These are phyloP conservation scores for Agonopterix alstromeriana DNA, from an alignment of 2,888 invertebrate species.

Conservation along the genomic window DNA sequence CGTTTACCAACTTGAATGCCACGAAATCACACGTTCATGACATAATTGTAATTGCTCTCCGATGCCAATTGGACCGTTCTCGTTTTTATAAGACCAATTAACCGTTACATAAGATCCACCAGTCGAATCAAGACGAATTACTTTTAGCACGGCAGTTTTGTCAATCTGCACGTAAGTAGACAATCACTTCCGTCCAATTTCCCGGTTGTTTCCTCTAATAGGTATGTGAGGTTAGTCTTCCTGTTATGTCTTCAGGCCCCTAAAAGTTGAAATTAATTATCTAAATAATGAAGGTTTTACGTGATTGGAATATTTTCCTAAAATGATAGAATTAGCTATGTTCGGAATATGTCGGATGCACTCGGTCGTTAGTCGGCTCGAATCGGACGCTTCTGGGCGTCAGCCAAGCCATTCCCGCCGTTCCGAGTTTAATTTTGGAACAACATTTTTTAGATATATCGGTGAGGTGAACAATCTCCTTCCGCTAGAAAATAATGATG, in stretches of 20 bases:
- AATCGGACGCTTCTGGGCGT: slow-evolving; percentile 58
- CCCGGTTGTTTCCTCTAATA: slow-evolving; percentile 34
- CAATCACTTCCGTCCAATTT: slow-evolving; percentile 53
- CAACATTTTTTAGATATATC: slow-evolving; percentile 56
- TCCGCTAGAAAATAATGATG: slow-evolving; percentile 27
- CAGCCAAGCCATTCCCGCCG: slow-evolving; percentile 67
- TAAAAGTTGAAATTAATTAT: not conserved
- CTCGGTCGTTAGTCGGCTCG: slow-evolving; percentile 43
- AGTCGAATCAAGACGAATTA: slow-evolving; percentile 19
- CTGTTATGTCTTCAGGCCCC: slow-evolving; percentile 18
- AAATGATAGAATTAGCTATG: not conserved
- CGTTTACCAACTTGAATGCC: slow-evolving; percentile 16
- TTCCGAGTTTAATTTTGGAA: slow-evolving; percentile 70
- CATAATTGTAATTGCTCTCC: not conserved
- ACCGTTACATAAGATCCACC: slow-evolving; percentile 26
- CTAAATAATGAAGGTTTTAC: not conserved
- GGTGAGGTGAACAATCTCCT: slow-evolving; percentile 72
- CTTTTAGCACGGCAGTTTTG: slow-evolving; percentile 29
- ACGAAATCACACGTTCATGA: not conserved
- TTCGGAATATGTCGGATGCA: slow-evolving; percentile 36
- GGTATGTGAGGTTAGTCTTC: slow-evolving; percentile 30
- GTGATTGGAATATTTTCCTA: not conserved
- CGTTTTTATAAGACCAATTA: slow-evolving; percentile 17
- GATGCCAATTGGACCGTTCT: slow-evolving; percentile 29
- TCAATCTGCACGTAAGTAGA: slow-evolving; percentile 22